Conservation (phyloP, 1,140 invertebrate species). For the Saxidomus purpurata region DNA sequence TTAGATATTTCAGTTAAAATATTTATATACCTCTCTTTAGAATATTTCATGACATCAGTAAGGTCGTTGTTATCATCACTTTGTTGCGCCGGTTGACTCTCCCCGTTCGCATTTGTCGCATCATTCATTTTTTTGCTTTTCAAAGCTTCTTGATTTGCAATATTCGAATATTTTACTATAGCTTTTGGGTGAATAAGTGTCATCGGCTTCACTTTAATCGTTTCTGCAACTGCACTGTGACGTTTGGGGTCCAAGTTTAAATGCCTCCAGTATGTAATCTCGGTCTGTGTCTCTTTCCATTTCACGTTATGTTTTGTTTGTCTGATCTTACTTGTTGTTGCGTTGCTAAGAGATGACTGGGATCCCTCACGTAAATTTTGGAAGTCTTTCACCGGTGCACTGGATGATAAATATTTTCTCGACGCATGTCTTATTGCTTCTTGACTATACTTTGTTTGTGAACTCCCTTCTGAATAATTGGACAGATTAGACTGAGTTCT, state of each 20-base stretch:
- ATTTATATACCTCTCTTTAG: conserved; percentile 45
- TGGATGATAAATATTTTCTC: conserved; percentile 50
- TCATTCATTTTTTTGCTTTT: not conserved
- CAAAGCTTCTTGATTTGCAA: not conserved
- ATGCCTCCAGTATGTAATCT: conserved; percentile 41
- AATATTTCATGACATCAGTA: conserved; percentile 37
- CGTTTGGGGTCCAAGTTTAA: not conserved
- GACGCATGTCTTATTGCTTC: not conserved
- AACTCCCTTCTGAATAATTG: conserved; percentile 19
- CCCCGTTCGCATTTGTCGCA: not conserved
- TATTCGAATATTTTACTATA: conserved; percentile 39
- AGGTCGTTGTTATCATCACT: not conserved
- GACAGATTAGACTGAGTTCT: not conserved
- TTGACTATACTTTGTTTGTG: not conserved
- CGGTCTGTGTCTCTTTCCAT: conserved; percentile 51
- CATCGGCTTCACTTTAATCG: conserved; percentile 48
- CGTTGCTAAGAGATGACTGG: conserved; percentile 19
- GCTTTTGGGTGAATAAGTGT: conserved; percentile 13
- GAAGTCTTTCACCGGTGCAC: conserved; percentile 27
- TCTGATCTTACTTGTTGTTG: conserved; percentile 41
- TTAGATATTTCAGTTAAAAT: too few relatives aligned
- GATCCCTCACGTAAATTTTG: conserved; percentile 2
- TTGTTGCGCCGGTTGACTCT: not conserved
- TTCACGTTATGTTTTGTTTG: conserved; percentile 42
- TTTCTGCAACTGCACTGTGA: not conserved